These are phyloP conservation scores for Zapornia atra DNA, from an alignment of 2,113 vertebrate genomes.

Conservation along the genomic window DNA sequence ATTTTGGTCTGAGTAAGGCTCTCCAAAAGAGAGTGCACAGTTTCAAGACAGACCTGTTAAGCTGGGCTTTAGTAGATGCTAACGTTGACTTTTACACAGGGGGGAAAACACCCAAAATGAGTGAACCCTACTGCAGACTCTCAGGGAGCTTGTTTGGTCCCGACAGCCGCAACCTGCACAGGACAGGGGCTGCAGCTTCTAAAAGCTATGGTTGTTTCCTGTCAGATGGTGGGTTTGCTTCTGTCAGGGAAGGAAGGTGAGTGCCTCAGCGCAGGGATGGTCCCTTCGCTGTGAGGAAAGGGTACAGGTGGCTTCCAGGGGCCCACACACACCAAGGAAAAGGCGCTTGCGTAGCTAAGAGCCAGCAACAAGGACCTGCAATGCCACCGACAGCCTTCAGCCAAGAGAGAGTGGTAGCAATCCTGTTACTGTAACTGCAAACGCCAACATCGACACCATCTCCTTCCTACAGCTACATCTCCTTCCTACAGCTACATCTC, in stretches of 20 bases:
- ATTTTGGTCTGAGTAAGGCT: neutral
- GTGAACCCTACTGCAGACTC: neutral
- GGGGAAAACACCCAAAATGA: fast-evolving
- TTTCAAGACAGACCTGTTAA: neutral
- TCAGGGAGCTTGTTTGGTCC: neutral
- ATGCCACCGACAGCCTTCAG: neutral
- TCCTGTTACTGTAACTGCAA: neutral
- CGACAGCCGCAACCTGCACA: neutral
- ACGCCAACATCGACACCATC: neutral
- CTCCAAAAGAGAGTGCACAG: neutral
- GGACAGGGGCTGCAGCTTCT: neutral
- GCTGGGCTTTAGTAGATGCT: neutral
- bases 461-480: neutral
- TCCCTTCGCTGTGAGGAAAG: neutral
- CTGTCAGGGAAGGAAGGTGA: neutral
- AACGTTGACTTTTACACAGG: neutral
- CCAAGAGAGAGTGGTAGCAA: fast-evolving
- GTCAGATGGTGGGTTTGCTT: neutral
- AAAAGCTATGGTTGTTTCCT: neutral
- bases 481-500: neutral
- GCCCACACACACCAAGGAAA: neutral
- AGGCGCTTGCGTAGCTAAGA: fast-evolving
- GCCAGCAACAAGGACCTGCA: neutral
- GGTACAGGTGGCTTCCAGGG: fast-evolving
- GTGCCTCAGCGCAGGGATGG: fast-evolving